A percentile compares a stretch with the other conserved stretches of the same genome.
These are phyloP conservation scores for Ochropacha duplaris DNA, from an alignment of 2,888 invertebrate genomes.

Conservation along the genomic window DNA sequence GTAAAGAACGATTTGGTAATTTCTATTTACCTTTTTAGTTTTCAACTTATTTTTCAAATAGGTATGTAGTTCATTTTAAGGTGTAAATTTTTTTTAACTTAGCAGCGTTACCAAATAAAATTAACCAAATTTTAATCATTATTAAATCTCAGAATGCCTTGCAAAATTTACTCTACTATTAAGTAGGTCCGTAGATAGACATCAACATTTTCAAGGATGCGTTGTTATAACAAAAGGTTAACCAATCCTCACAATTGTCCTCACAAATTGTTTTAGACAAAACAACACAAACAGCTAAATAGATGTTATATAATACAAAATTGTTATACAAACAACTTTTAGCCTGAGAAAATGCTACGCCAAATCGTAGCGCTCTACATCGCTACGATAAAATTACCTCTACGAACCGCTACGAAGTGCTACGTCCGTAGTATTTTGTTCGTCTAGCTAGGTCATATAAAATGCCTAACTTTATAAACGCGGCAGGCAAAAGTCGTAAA, in stretches of 20 bases:
- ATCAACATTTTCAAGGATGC: too few relatives aligned
- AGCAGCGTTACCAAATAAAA: too few relatives aligned
- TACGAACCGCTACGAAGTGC: not conserved
- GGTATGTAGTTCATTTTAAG: too few relatives aligned
- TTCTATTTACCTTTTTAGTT: too few relatives aligned
- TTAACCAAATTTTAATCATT: too few relatives aligned
- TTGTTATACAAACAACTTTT: not conserved
- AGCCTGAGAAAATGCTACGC: not conserved
- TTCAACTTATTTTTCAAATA: too few relatives aligned
- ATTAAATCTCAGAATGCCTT: too few relatives aligned
- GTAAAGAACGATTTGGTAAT: too few relatives aligned
- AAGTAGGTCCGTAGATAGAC: too few relatives aligned
- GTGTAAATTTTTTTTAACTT: too few relatives aligned
- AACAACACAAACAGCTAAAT: not conserved
- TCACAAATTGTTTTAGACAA: not conserved
- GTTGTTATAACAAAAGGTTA: not conserved
- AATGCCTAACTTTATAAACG: not conserved
- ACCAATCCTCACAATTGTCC: not conserved
- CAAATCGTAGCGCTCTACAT: not conserved
- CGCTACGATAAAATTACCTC: not conserved
- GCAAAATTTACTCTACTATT: too few relatives aligned
- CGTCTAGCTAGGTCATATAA: too few relatives aligned
- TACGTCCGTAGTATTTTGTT: not conserved
- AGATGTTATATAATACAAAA: not conserved
- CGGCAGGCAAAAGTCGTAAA: not conserved